Conservation (phyloP, 2,888 invertebrate genomes). For the Aelia acuminata region DNA sequence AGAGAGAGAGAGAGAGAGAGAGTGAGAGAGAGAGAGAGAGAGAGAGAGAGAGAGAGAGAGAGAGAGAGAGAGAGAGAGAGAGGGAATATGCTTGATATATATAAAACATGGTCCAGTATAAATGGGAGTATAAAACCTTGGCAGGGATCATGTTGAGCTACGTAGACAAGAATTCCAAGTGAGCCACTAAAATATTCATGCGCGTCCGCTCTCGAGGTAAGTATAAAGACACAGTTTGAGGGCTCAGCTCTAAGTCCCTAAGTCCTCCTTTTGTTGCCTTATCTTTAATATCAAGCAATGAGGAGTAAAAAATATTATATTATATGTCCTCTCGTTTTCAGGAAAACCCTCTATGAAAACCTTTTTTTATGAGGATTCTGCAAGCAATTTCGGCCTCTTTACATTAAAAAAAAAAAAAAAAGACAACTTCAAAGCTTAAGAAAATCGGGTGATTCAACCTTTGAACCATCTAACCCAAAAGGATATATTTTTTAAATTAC, state of each 20-base stretch:
- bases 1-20: too few species aligned
- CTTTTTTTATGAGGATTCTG: background rate
- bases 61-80: too few species aligned
- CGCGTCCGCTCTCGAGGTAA: background rate
- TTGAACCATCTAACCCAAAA: background rate
- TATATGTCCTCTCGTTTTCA: background rate
- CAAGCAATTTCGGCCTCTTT: background rate
- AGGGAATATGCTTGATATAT: too few species aligned
- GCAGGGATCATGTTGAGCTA: background rate
- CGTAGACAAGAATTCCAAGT: background rate
- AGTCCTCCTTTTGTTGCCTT: background rate
- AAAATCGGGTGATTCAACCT: background rate
- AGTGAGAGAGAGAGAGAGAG: too few species aligned
- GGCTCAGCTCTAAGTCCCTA: background rate
- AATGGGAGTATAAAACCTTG: background rate
- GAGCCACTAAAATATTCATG: conserved; percentile 12
- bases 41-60: too few species aligned
- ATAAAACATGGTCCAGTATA: background rate
- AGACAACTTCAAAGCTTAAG: background rate
- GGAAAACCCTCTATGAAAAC: background rate
- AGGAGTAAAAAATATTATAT: background rate
- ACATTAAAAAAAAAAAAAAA: too few species aligned
- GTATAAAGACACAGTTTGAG: background rate
- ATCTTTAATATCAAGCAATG: conserved; percentile 15
- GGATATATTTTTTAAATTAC: too few species aligned